phyloP scores from a whole-genome alignment of 2,888 invertebrate species.

The Lochmaea crataegi region DNA sequence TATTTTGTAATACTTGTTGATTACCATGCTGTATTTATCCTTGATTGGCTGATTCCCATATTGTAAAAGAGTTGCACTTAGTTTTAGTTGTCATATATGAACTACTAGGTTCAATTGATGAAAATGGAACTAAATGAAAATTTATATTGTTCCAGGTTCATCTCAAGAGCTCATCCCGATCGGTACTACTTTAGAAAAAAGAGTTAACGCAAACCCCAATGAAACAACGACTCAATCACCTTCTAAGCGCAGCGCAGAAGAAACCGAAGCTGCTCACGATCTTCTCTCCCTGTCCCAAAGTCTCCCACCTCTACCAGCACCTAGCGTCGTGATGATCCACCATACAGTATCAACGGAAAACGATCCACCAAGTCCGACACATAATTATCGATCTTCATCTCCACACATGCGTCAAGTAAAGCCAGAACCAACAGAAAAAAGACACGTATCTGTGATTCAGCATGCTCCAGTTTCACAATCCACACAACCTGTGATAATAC shows the following conservation, averaged over 20 bases:
- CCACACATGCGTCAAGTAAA: slow-evolving; percentile 48
- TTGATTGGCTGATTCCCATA: too few relatives aligned
- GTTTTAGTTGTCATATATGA: too few relatives aligned
- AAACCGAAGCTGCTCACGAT: slow-evolving; percentile 91
- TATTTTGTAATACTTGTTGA: too few relatives aligned
- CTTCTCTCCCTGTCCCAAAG: slow-evolving; percentile 81
- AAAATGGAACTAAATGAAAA: not conserved
- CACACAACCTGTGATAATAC: slow-evolving; percentile 40
- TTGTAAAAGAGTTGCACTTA: too few relatives aligned
- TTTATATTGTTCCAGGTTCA: slow-evolving; percentile 52
- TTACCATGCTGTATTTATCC: too few relatives aligned
- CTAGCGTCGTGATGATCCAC: slow-evolving; percentile 75
- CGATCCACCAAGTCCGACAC: slow-evolving; percentile 55
- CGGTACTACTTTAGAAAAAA: slow-evolving; percentile 39
- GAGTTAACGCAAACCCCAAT: slow-evolving; percentile 49
- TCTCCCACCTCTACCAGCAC: slow-evolving; percentile 79
- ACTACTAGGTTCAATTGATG: too few relatives aligned
- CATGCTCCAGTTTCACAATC: slow-evolving; percentile 33
- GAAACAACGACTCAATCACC: slow-evolving; percentile 60
- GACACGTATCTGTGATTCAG: slow-evolving; percentile 35
- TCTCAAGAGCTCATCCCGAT: slow-evolving; percentile 57
- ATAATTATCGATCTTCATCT: slow-evolving; percentile 57
- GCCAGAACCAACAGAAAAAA: slow-evolving; percentile 12
- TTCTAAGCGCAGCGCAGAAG: slow-evolving; percentile 75
- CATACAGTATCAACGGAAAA: slow-evolving; percentile 66